A percentile compares a stretch with the other conserved stretches of the same genome.
Conservation (phyloP, 2,888 invertebrate species). For the Apodemia hepburni region DNA sequence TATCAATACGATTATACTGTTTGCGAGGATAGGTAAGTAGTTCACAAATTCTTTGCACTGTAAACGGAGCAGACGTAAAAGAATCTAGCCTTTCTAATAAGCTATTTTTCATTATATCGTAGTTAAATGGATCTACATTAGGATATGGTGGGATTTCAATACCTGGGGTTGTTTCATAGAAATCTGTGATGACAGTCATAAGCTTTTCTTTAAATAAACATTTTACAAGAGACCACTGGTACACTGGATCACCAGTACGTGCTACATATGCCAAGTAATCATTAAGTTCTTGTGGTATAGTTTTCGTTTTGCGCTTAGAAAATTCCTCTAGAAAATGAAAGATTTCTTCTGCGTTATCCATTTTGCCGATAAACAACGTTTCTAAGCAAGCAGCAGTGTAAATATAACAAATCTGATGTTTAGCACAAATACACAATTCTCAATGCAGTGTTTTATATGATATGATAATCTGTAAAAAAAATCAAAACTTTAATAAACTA, state of each 20-base stretch:
- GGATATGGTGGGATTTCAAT: conserved; percentile 92
- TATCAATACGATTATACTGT: conserved; percentile 97
- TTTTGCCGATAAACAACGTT: conserved; percentile 41
- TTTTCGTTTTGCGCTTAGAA: conserved; percentile 86
- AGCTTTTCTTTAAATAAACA: conserved; percentile 94
- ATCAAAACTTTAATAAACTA: background rate
- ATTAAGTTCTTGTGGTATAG: conserved; percentile 93
- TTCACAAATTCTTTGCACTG: conserved; percentile 97
- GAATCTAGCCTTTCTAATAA: conserved; percentile 90
- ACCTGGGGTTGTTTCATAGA: conserved; percentile 88
- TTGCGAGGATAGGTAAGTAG: conserved; percentile 93
- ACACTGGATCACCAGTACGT: conserved; percentile 95
- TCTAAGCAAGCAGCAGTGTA: background rate
- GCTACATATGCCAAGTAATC: conserved; percentile 95
- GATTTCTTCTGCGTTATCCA: conserved; percentile 94
- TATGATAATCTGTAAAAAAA: background rate
- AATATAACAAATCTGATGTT: too few species aligned
- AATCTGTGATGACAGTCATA: conserved; percentile 91
- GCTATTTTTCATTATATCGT: conserved; percentile 92
- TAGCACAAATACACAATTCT: background rate
- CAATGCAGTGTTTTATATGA: background rate
- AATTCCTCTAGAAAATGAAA: conserved; percentile 91
- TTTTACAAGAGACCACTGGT: conserved; percentile 94
- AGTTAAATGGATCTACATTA: conserved; percentile 95
- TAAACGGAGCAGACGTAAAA: conserved; percentile 95